Conservation (phyloP, 1,140 invertebrate species). For the Steinernema khuongi region DNA sequence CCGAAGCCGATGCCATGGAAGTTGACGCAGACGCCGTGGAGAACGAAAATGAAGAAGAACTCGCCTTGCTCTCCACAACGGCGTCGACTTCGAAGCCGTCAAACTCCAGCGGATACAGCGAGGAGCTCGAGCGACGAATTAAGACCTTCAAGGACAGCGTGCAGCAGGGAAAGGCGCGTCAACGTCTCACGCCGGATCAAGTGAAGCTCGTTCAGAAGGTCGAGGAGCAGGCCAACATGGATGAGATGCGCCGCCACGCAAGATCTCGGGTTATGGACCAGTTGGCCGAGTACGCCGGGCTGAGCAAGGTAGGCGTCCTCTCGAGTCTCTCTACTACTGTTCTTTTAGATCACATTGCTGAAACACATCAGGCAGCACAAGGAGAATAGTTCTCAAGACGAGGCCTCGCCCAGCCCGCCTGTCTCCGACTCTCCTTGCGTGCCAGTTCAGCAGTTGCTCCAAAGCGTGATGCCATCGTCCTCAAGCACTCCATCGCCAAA, state of each 20-base stretch:
- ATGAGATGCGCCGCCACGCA: conserved; percentile 21
- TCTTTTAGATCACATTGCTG: neutral
- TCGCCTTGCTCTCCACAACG: too few relatives aligned
- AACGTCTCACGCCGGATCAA: neutral
- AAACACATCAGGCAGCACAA: neutral
- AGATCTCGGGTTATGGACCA: conserved; percentile 16
- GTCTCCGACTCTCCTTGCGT: neutral
- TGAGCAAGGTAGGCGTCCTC: conserved; percentile 5
- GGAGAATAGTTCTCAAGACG: neutral
- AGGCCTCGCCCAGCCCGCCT: neutral
- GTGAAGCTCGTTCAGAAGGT: conserved; percentile 21
- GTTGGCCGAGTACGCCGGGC: conserved; percentile 23
- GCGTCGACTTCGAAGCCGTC: neutral
- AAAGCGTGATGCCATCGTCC: too few relatives aligned
- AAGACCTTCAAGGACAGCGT: neutral
- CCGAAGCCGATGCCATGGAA: neutral
- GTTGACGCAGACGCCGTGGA: neutral
- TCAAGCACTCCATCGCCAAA: too few relatives aligned
- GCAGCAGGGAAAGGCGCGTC: neutral
- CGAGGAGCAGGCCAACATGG: conserved; percentile 19
- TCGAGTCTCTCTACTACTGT: neutral
- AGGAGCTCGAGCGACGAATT: conserved; percentile 11
- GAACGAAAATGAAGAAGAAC: too few relatives aligned
- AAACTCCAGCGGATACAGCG: neutral
- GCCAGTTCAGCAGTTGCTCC: neutral